Evolutionary conservation across 2,797 vertebrate species (phyloP).

Genomic region (Naso thynnoides): DNA sequence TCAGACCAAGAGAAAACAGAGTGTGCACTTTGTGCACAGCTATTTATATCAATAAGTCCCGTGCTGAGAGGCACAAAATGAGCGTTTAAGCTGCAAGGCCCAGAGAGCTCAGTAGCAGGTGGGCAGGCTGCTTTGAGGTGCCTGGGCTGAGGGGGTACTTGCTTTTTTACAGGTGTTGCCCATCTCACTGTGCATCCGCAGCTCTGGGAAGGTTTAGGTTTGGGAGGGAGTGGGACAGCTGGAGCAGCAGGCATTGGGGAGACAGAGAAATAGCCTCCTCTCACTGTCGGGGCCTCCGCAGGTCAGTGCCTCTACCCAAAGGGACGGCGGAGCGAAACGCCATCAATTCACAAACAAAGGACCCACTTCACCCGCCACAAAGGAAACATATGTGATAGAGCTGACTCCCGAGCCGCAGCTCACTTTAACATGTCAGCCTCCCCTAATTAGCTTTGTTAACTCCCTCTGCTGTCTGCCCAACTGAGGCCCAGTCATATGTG

Average conservation of each 20-base stretch:
- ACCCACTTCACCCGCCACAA: conserved; percentile 85
- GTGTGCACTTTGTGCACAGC: conserved; percentile 90
- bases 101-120: conserved; percentile 86
- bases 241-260: conserved; percentile 79
- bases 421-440: conserved; percentile 88
- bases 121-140: conserved; percentile 83
- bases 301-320: conserved; percentile 88
- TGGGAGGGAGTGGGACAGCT: conserved; percentile 80
- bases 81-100: conserved; percentile 89
- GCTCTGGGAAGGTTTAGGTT: conserved; percentile 74
- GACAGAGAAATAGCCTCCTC: conserved; percentile 80
- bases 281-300: conserved; percentile 85
- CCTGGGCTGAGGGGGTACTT: conserved; percentile 78
- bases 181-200: conserved; percentile 71
- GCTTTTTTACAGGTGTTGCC: conserved; percentile 87
- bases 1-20: conserved; percentile 88
- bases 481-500: conserved; percentile 81
- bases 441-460: conserved; percentile 88
- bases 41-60: conserved; percentile 92
- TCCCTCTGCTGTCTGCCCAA: conserved; percentile 86
- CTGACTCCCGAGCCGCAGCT: conserved; percentile 82
- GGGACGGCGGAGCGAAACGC: conserved; percentile 87
- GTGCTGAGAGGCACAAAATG: conserved; percentile 91
- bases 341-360: conserved; percentile 91
- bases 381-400: conserved; percentile 88